A percentile compares a stretch with the other conserved stretches of the same genome.
These are phyloP conservation scores for Eutrigla gurnardus DNA, from an alignment of 2,797 vertebrate genomes.

Conservation along the genomic window DNA sequence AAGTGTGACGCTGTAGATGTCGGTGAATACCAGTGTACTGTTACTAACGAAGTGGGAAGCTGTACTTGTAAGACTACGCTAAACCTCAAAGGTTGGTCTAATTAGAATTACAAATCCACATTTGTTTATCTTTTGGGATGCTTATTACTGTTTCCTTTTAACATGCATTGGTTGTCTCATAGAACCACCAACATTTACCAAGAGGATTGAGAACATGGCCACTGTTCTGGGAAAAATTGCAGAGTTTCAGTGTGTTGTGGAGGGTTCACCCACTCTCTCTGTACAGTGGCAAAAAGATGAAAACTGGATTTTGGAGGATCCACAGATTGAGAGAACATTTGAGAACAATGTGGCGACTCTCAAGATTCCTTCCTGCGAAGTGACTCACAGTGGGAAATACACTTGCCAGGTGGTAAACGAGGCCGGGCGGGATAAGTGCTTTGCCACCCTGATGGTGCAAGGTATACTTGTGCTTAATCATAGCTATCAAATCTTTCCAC, in stretches of 20 bases:
- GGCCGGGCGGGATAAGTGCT: conserved; percentile 92
- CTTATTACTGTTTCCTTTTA: background rate
- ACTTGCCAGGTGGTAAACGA: conserved; percentile 96
- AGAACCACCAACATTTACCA: conserved; percentile 93
- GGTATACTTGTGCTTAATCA: conserved; percentile 82
- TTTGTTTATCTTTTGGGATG: conserved; percentile 27
- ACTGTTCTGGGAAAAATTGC: conserved; percentile 89
- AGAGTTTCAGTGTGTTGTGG: conserved; percentile 88
- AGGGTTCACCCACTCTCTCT: conserved; percentile 90
- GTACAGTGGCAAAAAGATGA: conserved; percentile 97
- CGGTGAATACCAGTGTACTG: conserved; percentile 94
- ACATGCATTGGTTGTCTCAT: conserved; percentile 58
- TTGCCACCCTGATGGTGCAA: conserved; percentile 93
- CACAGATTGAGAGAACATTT: conserved; percentile 89
- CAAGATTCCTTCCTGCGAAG: conserved; percentile 87
- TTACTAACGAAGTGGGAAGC: conserved; percentile 94
- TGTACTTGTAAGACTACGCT: conserved; percentile 90
- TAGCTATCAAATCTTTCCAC: background rate
- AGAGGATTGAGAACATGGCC: conserved; percentile 89
- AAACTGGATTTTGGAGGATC: conserved; percentile 91
- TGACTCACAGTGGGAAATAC: conserved; percentile 90
- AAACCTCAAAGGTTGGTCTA: conserved; percentile 93
- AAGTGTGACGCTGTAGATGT: conserved; percentile 90
- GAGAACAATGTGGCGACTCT: conserved; percentile 89
- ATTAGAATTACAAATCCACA: background rate